These are phyloP conservation scores for Epinotia brunnichana DNA, from an alignment of 2,888 invertebrate genomes.

Conservation along the genomic window DNA sequence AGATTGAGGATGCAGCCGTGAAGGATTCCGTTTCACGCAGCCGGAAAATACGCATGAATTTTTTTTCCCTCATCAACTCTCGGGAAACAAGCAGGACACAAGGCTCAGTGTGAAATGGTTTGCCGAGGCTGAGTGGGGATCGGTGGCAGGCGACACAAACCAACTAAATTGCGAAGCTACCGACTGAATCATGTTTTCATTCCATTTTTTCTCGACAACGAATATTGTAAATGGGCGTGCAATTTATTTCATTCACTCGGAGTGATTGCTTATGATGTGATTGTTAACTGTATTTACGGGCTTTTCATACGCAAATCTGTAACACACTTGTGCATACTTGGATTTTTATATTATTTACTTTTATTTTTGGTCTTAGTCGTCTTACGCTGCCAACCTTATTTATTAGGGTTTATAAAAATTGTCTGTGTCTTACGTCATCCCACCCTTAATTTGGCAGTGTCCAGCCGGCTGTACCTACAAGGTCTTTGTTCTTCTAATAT, in stretches of 20 bases:
- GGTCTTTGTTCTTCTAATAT: too few relatives aligned
- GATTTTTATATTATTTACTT: slow-evolving; percentile 4
- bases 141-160: slow-evolving; percentile 58
- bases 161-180: slow-evolving; percentile 70
- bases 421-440: neutral
- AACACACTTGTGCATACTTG: neutral
- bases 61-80: slow-evolving; percentile 7
- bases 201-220: slow-evolving; percentile 67
- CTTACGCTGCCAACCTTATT: neutral
- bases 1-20: slow-evolving; percentile 51
- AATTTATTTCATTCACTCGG: slow-evolving; percentile 75
- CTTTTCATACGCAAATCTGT: slow-evolving; percentile 39
- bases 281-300: slow-evolving; percentile 68
- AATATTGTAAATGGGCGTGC: slow-evolving; percentile 73
- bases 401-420: neutral
- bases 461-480: too few relatives aligned
- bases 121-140: slow-evolving; percentile 38
- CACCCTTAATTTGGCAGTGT: too few relatives aligned
- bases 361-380: neutral
- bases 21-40: neutral
- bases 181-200: slow-evolving; percentile 68
- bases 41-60: neutral
- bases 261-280: slow-evolving; percentile 77
- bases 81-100: slow-evolving; percentile 14
- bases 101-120: slow-evolving; percentile 9